These are phyloP conservation scores for Manis crassicaudata DNA, from an alignment of 2,797 vertebrate genomes.

Conservation along the genomic window DNA sequence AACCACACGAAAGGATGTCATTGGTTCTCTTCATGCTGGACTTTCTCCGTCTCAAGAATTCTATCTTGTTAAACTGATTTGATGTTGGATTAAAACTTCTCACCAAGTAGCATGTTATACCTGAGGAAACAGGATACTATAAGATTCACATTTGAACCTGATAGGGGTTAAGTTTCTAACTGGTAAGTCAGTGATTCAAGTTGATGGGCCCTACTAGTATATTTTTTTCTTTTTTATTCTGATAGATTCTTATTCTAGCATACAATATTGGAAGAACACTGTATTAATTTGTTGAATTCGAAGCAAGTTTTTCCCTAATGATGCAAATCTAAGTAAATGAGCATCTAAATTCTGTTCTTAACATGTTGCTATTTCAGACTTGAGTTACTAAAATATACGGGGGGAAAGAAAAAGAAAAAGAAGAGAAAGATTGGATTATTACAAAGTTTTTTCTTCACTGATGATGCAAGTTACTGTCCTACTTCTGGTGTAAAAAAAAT, in stretches of 20 bases:
- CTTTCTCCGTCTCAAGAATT: background rate
- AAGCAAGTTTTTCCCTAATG: background rate
- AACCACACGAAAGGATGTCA: background rate
- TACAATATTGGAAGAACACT: background rate
- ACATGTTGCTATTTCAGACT: background rate
- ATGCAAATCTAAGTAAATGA: background rate
- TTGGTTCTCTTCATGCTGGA: background rate
- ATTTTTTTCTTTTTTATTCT: background rate
- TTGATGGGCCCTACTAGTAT: background rate
- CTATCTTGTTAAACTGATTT: background rate
- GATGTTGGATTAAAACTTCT: background rate
- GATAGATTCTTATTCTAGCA: background rate
- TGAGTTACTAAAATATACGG: background rate
- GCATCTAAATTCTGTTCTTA: constrained; percentile 7
- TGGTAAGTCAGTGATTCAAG: constrained; percentile 3
- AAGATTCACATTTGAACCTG: background rate
- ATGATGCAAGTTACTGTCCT: background rate
- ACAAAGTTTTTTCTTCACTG: background rate
- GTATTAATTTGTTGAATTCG: background rate
- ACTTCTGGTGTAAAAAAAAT: constrained; percentile 7
- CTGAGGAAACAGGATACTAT: background rate
- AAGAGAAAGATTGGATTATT: background rate
- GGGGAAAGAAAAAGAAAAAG: background rate
- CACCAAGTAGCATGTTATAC: background rate
- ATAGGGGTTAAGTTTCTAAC: background rate